Conservation (phyloP, 2,797 vertebrate species). For the Falco concolor region DNA sequence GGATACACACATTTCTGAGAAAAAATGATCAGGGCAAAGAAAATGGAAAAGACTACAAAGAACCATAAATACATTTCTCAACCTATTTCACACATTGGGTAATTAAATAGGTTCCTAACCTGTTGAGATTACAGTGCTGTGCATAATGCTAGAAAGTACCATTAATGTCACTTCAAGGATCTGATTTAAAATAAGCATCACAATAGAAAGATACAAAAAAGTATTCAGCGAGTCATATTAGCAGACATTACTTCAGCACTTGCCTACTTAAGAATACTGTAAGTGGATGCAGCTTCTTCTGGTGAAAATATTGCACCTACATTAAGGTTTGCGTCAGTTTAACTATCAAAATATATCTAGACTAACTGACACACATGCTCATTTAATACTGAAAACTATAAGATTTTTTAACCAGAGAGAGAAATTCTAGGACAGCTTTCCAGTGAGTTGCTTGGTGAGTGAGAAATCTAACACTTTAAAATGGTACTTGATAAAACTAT, state of each 20-base stretch:
- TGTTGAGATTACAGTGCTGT: not conserved
- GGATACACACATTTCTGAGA: not conserved
- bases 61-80: not conserved
- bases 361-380: not conserved
- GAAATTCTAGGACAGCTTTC: not conserved
- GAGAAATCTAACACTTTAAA: not conserved
- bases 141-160: not conserved
- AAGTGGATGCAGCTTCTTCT: not conserved
- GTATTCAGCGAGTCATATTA: not conserved
- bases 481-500: not conserved
- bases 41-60: not conserved
- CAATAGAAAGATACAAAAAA: not conserved
- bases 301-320: not conserved
- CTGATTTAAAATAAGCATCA: not conserved
- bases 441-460: not conserved
- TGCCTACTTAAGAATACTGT: not conserved
- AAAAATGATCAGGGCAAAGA: not conserved
- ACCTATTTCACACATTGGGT: not conserved
- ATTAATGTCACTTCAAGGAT: not conserved
- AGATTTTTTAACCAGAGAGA: not conserved
- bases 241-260: not conserved
- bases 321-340: not conserved
- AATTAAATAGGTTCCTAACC: slow-evolving; percentile 18
- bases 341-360: not conserved
- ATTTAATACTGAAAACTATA: not conserved